A percentile compares a stretch with the other conserved stretches of the same genome.
These are phyloP conservation scores for Melikaiella ostensackeni DNA, from an alignment of 2,888 invertebrate species.

Conservation along the genomic window DNA sequence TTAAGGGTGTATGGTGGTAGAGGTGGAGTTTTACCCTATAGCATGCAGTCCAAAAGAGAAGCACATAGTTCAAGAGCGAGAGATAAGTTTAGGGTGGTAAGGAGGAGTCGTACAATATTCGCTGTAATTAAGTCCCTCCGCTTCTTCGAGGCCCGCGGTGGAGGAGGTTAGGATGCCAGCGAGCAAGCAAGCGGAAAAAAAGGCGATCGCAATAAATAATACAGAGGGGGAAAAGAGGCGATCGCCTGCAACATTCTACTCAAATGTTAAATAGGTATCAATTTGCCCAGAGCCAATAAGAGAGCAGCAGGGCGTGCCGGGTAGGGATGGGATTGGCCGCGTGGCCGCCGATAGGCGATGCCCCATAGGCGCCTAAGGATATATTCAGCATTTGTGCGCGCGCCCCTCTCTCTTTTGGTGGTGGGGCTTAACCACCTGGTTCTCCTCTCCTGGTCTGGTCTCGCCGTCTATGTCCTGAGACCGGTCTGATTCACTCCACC, in stretches of 20 bases:
- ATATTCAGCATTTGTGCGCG: conserved; percentile 45
- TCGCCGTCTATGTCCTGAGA: conserved; percentile 54
- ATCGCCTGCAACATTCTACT: conserved; percentile 75
- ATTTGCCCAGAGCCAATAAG: conserved; percentile 69
- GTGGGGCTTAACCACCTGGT: conserved; percentile 66
- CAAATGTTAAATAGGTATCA: conserved; percentile 77
- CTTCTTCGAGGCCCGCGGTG: conserved; percentile 63
- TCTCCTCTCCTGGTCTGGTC: conserved; percentile 60
- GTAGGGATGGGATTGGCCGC: conserved; percentile 45
- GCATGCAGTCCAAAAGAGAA: conserved; percentile 12
- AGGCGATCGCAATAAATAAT: conserved; percentile 60
- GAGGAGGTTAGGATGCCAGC: conserved; percentile 43
- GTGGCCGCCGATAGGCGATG: conserved; percentile 49
- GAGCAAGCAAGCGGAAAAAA: conserved; percentile 54
- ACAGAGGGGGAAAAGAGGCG: conserved; percentile 61
- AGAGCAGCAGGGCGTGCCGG: conserved; percentile 55
- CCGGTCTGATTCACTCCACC: conserved; percentile 63
- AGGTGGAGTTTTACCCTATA: neutral
- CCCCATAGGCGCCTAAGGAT: conserved; percentile 33
- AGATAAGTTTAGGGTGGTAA: conserved; percentile 23
- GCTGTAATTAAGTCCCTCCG: conserved; percentile 75
- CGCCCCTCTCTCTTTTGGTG: conserved; percentile 41
- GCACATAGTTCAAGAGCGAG: conserved; percentile 14
- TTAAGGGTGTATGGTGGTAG: neutral
- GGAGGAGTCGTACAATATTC: conserved; percentile 58